Conservation (phyloP, 2,113 vertebrate species). For the Callorhinus ursinus region DNA sequence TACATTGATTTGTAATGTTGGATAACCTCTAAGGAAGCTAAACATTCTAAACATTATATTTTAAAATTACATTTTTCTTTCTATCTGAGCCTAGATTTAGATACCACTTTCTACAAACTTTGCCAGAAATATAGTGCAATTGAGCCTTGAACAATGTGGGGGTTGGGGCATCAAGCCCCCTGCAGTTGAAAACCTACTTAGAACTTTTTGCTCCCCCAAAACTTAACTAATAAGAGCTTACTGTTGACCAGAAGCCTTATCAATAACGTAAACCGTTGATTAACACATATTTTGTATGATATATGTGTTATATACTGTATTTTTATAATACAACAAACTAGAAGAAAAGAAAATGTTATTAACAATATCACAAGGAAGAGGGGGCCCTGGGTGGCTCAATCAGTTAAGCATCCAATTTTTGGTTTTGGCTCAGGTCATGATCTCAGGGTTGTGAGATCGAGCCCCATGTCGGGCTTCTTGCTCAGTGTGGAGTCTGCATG, state of each 20-base stretch:
- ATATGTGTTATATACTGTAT: not conserved
- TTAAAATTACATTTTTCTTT: not conserved
- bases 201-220: not conserved
- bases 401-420: too few relatives aligned
- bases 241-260: not conserved
- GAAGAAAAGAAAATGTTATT: not conserved
- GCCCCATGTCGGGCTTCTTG: too few relatives aligned
- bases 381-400: too few relatives aligned
- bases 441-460: too few relatives aligned
- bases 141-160: not conserved
- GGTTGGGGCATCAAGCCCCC: not conserved
- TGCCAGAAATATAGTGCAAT: not conserved
- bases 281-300: not conserved
- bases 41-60: not conserved
- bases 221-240: not conserved
- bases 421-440: too few relatives aligned
- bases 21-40: not conserved
- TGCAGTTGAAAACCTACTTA: not conserved
- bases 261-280: not conserved
- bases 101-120: not conserved
- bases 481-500: too few relatives aligned
- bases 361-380: not conserved
- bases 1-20: not conserved
- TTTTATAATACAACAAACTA: not conserved
- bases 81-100: not conserved